Conservation (phyloP, 2,113 vertebrate species). For the Corythaixoides concolor region DNA sequence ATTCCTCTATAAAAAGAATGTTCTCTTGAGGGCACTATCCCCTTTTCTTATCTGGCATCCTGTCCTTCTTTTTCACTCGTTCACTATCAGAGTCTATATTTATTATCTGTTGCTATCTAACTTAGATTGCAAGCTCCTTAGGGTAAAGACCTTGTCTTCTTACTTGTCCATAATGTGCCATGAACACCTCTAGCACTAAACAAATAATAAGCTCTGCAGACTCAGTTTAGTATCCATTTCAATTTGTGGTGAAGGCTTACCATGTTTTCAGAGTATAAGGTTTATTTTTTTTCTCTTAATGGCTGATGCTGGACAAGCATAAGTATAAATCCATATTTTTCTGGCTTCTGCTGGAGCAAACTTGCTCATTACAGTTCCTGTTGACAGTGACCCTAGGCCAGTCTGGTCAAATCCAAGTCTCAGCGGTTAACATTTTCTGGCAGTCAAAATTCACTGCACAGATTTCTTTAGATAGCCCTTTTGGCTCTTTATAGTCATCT, state of each 20-base stretch:
- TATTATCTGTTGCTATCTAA: slow-evolving; percentile 47
- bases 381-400: not conserved
- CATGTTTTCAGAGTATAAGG: not conserved
- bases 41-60: not conserved
- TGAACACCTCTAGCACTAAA: slow-evolving; percentile 43
- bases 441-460: not conserved
- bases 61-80: not conserved
- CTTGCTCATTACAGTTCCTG: slow-evolving; percentile 16
- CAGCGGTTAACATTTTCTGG: not conserved
- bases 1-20: not conserved
- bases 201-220: slow-evolving; percentile 45
- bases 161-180: slow-evolving; percentile 19
- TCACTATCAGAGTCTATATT: slow-evolving; percentile 11
- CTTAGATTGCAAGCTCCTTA: slow-evolving; percentile 38
- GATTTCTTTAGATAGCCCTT: not conserved
- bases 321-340: slow-evolving; percentile 33
- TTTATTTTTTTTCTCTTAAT: slow-evolving; percentile 31
- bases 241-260: slow-evolving; percentile 49
- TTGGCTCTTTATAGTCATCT: not conserved
- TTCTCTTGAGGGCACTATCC: not conserved
- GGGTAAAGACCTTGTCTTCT: slow-evolving; percentile 39
- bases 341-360: not conserved
- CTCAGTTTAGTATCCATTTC: slow-evolving; percentile 54
- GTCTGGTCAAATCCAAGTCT: not conserved
- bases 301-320: not conserved